These are phyloP conservation scores for Actinemys pallida DNA, from an alignment of 2,113 vertebrate genomes.

Conservation along the genomic window DNA sequence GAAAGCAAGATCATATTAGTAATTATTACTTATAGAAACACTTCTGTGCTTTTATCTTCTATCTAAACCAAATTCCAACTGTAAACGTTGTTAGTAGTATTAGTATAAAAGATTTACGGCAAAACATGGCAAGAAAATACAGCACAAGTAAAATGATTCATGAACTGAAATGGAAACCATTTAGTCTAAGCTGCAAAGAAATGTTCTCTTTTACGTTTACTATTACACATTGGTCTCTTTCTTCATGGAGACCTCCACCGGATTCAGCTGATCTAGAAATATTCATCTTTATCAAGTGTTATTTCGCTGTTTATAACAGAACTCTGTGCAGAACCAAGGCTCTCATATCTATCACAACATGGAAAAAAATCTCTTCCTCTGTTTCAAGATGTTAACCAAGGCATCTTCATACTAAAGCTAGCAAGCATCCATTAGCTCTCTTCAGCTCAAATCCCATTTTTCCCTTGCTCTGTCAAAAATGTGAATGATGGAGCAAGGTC, in stretches of 20 bases:
- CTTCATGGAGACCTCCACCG: neutral
- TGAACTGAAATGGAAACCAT: neutral
- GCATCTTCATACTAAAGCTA: neutral
- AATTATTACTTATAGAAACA: neutral
- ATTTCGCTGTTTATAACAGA: neutral
- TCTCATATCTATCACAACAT: neutral
- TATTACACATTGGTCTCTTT: neutral
- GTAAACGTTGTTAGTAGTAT: neutral
- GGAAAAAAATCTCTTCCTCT: neutral
- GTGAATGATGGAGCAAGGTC: no score
- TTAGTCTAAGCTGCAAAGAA: neutral
- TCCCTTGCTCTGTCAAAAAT: no score
- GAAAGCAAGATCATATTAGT: neutral
- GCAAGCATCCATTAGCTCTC: neutral
- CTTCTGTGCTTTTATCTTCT: neutral
- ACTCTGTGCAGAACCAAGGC: neutral
- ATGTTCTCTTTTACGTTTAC: neutral
- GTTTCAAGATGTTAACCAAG: neutral
- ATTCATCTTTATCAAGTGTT: neutral
- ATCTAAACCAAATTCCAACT: neutral
- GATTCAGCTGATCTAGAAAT: neutral
- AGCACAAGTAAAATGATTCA: neutral
- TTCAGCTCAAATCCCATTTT: neutral
- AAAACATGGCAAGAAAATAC: neutral
- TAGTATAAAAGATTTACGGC: neutral